Evolutionary conservation across 1,140 invertebrate genomes (phyloP).

Genomic region (Monochamus saltuarius): DNA sequence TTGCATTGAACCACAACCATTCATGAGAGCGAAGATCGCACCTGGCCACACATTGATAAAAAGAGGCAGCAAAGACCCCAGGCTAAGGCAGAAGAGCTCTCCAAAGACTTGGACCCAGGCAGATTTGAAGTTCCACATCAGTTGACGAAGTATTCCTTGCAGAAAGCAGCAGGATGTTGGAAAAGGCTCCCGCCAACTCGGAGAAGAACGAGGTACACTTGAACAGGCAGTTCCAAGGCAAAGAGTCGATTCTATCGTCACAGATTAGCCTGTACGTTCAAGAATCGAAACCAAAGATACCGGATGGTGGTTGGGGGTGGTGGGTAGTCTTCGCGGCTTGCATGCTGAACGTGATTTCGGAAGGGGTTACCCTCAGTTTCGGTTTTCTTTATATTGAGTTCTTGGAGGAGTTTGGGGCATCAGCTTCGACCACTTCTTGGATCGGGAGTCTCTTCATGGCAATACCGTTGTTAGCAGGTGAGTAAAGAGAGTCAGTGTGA

Average conservation of each 20-base stretch:
- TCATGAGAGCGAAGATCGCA: no score
- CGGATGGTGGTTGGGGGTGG: slow-evolving; percentile 83
- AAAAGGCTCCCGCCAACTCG: no score
- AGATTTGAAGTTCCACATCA: no score
- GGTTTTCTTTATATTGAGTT: slow-evolving; percentile 88
- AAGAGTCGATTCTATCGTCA: slow-evolving; percentile 27
- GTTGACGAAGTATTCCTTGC: no score
- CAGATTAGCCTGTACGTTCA: slow-evolving; percentile 26
- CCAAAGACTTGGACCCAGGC: no score
- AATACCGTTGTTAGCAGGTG: slow-evolving; percentile 80
- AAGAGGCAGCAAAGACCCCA: no score
- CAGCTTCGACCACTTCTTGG: slow-evolving; percentile 82
- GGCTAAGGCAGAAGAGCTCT: no score
- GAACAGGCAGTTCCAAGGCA: slow-evolving; percentile 17
- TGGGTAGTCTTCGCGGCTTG: slow-evolving; percentile 83
- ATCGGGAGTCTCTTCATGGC: slow-evolving; percentile 86
- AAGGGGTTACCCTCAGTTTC: slow-evolving; percentile 92
- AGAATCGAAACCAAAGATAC: slow-evolving; percentile 49
- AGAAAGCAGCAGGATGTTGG: no score
- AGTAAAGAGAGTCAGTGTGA: not conserved
- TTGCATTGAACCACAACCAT: no score
- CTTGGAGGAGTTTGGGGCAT: slow-evolving; percentile 76
- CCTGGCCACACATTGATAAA: no score
- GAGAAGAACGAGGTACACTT: no score
- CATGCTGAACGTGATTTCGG: slow-evolving; percentile 85